These are phyloP conservation scores for Empidonax alnorum DNA, from an alignment of 2,113 vertebrate species.

Conservation along the genomic window DNA sequence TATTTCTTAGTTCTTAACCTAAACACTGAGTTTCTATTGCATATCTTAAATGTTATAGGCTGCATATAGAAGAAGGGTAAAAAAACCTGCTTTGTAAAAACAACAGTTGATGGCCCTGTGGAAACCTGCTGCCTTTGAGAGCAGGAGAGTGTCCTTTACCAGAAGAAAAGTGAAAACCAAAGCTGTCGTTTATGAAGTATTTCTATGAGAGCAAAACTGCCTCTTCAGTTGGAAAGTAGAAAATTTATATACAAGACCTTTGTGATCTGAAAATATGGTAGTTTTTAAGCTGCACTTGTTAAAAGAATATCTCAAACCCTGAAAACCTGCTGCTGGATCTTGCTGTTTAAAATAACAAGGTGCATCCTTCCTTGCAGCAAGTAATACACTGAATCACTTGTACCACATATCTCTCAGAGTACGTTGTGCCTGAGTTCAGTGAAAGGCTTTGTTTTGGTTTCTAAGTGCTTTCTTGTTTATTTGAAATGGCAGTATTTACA, in stretches of 20 bases:
- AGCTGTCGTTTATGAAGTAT: slow-evolving; percentile 7
- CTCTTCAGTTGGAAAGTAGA: not conserved
- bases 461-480: slow-evolving; percentile 48
- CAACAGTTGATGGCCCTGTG: not conserved
- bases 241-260: slow-evolving; percentile 12
- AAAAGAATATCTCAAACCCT: not conserved
- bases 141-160: not conserved
- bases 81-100: not conserved
- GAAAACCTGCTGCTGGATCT: not conserved
- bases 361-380: not conserved
- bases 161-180: slow-evolving; percentile 2
- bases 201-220: not conserved
- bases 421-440: not conserved
- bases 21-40: not conserved
- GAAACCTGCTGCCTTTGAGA: not conserved
- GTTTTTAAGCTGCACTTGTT: slow-evolving; percentile 8
- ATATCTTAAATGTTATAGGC: not conserved
- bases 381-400: not conserved
- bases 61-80: not conserved
- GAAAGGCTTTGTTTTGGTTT: slow-evolving; percentile 46
- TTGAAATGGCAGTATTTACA: slow-evolving; percentile 64
- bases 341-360: not conserved
- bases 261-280: slow-evolving; percentile 10
- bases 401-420: not conserved
- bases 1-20: not conserved